Conservation (phyloP, 1,140 invertebrate genomes). For the Drosophila repletoides region DNA sequence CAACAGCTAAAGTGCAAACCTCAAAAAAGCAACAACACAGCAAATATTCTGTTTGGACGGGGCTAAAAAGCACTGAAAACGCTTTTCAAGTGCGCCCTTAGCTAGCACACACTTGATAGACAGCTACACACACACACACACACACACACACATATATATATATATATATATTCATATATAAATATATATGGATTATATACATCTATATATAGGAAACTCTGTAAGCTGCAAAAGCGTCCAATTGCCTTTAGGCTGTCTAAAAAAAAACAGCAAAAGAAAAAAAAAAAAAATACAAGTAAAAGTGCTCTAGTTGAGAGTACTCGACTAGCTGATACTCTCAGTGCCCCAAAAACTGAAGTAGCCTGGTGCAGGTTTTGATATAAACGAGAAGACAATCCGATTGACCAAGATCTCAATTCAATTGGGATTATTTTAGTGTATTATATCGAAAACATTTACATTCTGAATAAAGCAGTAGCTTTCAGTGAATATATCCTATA, state of each 20-base stretch:
- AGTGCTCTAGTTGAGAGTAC: too few species aligned
- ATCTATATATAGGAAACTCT: neutral
- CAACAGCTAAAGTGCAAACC: slow-evolving; percentile 36
- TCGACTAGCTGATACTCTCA: too few species aligned
- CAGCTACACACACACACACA: slow-evolving; percentile 7
- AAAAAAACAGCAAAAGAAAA: neutral
- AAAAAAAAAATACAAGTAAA: too few species aligned
- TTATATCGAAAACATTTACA: too few species aligned
- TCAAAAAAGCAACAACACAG: slow-evolving; percentile 19
- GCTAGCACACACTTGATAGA: slow-evolving; percentile 27
- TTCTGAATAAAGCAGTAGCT: too few species aligned
- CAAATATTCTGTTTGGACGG: slow-evolving; percentile 6
- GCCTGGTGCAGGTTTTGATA: too few species aligned
- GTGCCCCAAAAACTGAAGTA: too few species aligned
- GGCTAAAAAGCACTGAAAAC: slow-evolving; percentile 20
- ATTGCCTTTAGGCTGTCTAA: slow-evolving; percentile 11
- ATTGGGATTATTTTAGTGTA: too few species aligned
- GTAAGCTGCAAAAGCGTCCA: slow-evolving; percentile 16
- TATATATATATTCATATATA: neutral
- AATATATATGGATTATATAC: slow-evolving; percentile 7
- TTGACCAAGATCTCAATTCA: too few species aligned
- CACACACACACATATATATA: slow-evolving; percentile 8
- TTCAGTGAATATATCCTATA: too few species aligned
- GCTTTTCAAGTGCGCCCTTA: slow-evolving; percentile 25
- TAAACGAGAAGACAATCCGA: too few species aligned